phyloP scores from a whole-genome alignment of 2,113 vertebrate species.

The Poicephalus meyeri region DNA sequence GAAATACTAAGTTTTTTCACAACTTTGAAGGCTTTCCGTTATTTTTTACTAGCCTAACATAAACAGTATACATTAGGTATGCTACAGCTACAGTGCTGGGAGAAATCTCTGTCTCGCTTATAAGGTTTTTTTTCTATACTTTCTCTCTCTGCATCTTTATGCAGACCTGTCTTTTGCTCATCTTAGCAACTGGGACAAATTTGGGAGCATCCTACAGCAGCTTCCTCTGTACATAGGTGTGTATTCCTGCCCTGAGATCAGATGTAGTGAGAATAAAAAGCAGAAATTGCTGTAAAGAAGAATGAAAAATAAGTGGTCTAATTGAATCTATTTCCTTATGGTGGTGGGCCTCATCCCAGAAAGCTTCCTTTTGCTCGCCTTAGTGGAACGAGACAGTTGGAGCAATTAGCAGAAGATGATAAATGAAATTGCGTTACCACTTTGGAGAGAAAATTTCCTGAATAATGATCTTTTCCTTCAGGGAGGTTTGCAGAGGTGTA shows the following conservation, averaged over 20 bases:
- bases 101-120: neutral
- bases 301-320: neutral
- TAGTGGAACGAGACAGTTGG: rapidly evolving
- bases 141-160: neutral
- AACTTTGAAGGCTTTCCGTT: neutral
- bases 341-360: neutral
- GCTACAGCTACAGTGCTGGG: no score
- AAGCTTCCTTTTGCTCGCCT: neutral
- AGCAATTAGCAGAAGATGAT: neutral
- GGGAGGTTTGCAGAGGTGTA: neutral
- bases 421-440: neutral
- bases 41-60: neutral
- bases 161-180: neutral
- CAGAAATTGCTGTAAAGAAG: neutral
- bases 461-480: neutral
- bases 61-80: neutral
- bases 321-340: neutral
- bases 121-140: neutral
- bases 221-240: neutral
- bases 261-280: neutral
- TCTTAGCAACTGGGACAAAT: neutral
- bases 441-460: neutral
- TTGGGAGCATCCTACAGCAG: neutral
- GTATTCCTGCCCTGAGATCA: neutral
- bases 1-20: neutral